Evolutionary conservation across 2,113 vertebrate genomes (phyloP).

Genomic region (Pardalotus punctatus): DNA sequence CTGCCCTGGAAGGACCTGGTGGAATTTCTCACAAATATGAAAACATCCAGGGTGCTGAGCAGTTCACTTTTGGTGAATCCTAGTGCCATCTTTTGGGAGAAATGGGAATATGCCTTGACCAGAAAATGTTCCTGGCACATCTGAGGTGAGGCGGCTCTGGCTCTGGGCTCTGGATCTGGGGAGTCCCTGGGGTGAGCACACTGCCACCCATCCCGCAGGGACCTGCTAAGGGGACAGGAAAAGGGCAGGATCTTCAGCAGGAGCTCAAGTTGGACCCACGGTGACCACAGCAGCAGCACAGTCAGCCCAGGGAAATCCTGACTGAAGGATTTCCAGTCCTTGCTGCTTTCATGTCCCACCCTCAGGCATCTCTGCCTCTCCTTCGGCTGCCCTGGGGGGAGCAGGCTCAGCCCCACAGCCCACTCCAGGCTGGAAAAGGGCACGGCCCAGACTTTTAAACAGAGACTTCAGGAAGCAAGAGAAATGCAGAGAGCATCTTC

Average conservation of each 20-base stretch:
- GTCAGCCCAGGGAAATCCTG: neutral
- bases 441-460: neutral
- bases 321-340: neutral
- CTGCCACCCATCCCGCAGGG: neutral
- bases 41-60: neutral
- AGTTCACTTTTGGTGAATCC: constrained; percentile 7
- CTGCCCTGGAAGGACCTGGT: neutral
- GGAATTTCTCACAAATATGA: neutral
- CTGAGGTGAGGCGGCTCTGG: neutral
- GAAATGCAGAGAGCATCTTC: neutral
- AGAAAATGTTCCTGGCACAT: rapidly evolving
- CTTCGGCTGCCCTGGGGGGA: neutral
- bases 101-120: constrained; percentile 11
- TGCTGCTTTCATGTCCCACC: neutral
- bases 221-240: neutral
- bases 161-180: neutral
- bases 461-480: neutral
- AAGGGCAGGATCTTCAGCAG: neutral
- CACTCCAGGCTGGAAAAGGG: neutral
- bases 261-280: neutral
- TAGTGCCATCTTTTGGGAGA: constrained; percentile 69
- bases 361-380: neutral
- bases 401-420: neutral
- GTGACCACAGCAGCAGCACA: rapidly evolving
- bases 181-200: neutral